phyloP scores from a whole-genome alignment of 1,140 invertebrate species.

The Bactericera cockerelli region DNA sequence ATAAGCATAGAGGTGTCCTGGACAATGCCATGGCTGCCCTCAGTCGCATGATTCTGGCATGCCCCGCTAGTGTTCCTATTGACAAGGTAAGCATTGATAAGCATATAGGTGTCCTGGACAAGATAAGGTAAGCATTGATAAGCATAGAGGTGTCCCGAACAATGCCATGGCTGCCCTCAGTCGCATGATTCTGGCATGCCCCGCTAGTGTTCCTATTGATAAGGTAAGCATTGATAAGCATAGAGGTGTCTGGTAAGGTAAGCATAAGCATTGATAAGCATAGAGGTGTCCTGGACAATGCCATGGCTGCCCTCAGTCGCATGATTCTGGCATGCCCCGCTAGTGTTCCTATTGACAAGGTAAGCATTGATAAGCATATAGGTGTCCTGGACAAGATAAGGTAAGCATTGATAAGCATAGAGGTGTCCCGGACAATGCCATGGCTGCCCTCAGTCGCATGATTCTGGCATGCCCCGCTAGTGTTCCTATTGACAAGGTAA shows the following conservation, averaged over 20 bases:
- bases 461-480: background rate
- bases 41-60: background rate
- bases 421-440: background rate
- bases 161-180: background rate
- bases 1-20: background rate
- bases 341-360: conserved; percentile 19
- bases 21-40: background rate
- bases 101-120: no score
- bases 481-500: background rate
- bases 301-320: background rate
- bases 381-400: background rate
- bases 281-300: background rate
- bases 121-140: no score
- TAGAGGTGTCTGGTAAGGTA: no score
- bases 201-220: background rate
- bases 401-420: background rate
- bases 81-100: background rate
- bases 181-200: background rate
- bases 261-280: no score
- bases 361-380: no score
- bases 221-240: no score
- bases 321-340: background rate
- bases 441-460: background rate
- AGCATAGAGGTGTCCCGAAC: no score
- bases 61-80: background rate